Evolutionary conservation across 2,113 vertebrate genomes (phyloP), one percentile per base, ranked within the genome.

Genomic region (Aphyosemion australe): DNA sequence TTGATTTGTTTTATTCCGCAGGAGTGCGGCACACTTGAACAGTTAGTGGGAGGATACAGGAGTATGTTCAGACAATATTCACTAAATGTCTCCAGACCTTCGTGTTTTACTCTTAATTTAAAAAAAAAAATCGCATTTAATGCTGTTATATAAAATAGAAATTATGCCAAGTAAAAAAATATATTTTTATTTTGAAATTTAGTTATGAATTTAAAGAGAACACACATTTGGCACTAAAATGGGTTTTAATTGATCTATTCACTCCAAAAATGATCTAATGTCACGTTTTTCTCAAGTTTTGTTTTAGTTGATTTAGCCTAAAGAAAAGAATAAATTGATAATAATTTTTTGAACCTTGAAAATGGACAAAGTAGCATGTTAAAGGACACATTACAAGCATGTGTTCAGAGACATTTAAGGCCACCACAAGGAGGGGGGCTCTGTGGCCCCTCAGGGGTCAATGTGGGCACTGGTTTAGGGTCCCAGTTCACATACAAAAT

Each of bases 401-500:
- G 74, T 73, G 80, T 79, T 79, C 73, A 69, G 72, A 76, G 76
- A 83, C 84, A 86, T 86, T 43, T 69, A 84, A 84, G 84, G 46
- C 62, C 78, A 78, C 79, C 79, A 71, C 70, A 71, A 66, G 69
- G 67, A 57, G 78, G 51, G 14, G 16, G 53, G 34, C 9, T 13
- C n/a, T 80, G 57, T 83, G 65, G 48, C 79, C 56, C 74, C 58
- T 53, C 72, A 66, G 83, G 80, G 65, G 79, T 84, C 76, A 74
- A 52, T 69, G 68, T 66, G 80, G 50, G 69, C 55, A 61, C 61
- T 75, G 71, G 67, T 65, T 74, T 65, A 70, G 74, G 71, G 57
- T 65, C 69, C 78, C 56, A 7, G 64, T 71, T 39, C 61, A 77
- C 76, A 82, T 67, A 32, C 66, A 59, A 80, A 82, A 41, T 12